These are phyloP conservation scores for Seladonia tumulorum DNA, from an alignment of 2,888 invertebrate genomes.

Conservation along the genomic window DNA sequence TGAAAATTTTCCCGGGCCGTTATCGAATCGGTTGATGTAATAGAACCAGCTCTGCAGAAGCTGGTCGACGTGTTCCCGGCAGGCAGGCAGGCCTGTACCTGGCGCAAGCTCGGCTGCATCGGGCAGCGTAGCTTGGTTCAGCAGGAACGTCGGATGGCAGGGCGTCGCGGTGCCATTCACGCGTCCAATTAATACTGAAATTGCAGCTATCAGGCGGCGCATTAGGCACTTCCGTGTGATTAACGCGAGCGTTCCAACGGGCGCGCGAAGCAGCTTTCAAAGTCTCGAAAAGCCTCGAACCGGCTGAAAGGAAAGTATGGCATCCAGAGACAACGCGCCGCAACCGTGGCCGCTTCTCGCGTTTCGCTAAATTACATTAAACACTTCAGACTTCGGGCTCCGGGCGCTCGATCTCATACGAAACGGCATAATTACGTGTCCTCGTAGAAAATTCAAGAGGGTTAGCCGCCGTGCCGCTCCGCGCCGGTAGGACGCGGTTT, in stretches of 20 bases:
- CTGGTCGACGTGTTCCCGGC: not conserved
- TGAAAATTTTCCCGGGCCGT: not conserved
- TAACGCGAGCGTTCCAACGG: constrained; percentile 35
- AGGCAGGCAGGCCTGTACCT: not conserved
- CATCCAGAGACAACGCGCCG: constrained; percentile 6
- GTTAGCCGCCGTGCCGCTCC: too few relatives aligned
- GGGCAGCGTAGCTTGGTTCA: constrained; percentile 17
- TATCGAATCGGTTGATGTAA: not conserved
- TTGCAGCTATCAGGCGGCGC: constrained; percentile 50
- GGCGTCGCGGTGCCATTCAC: constrained; percentile 28
- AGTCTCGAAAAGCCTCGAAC: constrained; percentile 32
- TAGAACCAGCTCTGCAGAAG: constrained; percentile 3
- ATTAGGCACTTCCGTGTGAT: constrained; percentile 50
- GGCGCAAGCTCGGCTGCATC: not conserved
- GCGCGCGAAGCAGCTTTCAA: constrained; percentile 29
- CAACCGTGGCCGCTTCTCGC: not conserved
- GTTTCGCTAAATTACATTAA: constrained; percentile 54
- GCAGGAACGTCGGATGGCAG: not conserved
- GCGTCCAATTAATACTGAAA: constrained; percentile 55
- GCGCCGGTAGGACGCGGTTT: constrained; percentile 44
- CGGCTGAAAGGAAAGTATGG: constrained; percentile 40
- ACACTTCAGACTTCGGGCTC: constrained; percentile 37
- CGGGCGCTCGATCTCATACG: constrained; percentile 17
- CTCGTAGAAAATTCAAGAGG: constrained; percentile 49
- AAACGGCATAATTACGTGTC: constrained; percentile 59